Conservation (phyloP, 1,140 invertebrate species). For the Solenopsis invicta region DNA sequence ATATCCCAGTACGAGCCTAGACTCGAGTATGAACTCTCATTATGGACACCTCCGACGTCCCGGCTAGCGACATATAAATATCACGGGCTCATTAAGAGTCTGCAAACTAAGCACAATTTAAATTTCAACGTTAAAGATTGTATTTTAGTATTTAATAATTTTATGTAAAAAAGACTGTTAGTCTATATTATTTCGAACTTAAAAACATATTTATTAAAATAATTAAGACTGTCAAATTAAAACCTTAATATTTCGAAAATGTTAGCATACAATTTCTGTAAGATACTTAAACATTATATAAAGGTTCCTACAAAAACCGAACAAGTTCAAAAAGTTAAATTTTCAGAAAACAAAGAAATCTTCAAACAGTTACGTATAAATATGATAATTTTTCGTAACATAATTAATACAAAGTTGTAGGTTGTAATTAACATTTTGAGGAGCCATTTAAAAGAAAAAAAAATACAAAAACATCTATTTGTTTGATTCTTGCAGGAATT, state of each 20-base stretch:
- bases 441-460: too few relatives aligned
- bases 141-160: not conserved
- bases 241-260: not conserved
- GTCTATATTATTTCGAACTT: not conserved
- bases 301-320: too few relatives aligned
- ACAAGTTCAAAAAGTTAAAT: too few relatives aligned
- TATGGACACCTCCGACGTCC: conserved; percentile 48
- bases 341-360: too few relatives aligned
- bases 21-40: conserved; percentile 72
- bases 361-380: too few relatives aligned
- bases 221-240: not conserved
- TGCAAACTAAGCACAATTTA: not conserved
- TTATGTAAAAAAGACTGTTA: not conserved
- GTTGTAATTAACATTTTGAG: too few relatives aligned
- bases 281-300: not conserved
- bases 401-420: too few relatives aligned
- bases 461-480: too few relatives aligned
- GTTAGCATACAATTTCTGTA: conserved; percentile 5
- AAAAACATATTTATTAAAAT: not conserved
- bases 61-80: conserved; percentile 43
- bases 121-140: not conserved
- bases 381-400: too few relatives aligned
- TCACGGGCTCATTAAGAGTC: conserved; percentile 28
- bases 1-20: conserved; percentile 71
- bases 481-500: too few relatives aligned